Conservation (phyloP, 2,113 vertebrate species). For the Xenopus tropicalis region UCB_Xtro_10.0 CM004450.2:73025501-73026000, state of each 20-base stretch:
- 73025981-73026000: too few relatives aligned
- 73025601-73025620: constrained; percentile 86
- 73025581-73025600: constrained; percentile 73
- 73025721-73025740: not conserved
- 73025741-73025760: constrained; percentile 58
- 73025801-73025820: constrained; percentile 87
- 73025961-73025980: rapidly evolving
- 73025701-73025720: too few relatives aligned
- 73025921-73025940: constrained; percentile 11
- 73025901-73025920: constrained; percentile 20
- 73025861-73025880: constrained; percentile 83
- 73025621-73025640: constrained; percentile 83
- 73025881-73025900: constrained; percentile 51
- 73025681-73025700: not conserved
- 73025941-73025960: too few relatives aligned
- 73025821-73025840: constrained; percentile 89
- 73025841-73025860: constrained; percentile 81
- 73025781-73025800: constrained; percentile 87
- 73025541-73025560: constrained; percentile 88
- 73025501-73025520: not conserved
- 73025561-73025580: constrained; percentile 86
- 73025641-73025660: constrained; percentile 62
- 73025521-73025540: constrained; percentile 39
- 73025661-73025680: constrained; percentile 75
- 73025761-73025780: constrained; percentile 87